Percentiles rank a stretch among this genome's conserved stretches.
These are phyloP conservation scores for Tragelaphus buxtoni DNA, from an alignment of 2,113 vertebrate genomes.

Conservation along the genomic window DNA sequence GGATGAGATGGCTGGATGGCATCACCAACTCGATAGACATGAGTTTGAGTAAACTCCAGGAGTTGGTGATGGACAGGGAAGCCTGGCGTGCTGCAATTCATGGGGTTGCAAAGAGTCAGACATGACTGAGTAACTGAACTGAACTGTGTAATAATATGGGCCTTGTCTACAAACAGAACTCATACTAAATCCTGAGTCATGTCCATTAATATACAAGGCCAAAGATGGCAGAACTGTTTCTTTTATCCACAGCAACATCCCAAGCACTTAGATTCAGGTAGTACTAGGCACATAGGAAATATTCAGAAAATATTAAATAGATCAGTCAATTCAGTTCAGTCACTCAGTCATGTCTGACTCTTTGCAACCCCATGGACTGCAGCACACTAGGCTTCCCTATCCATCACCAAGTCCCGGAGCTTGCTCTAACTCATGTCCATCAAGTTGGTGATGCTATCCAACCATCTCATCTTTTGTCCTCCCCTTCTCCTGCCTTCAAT, in stretches of 20 bases:
- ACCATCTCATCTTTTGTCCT: neutral
- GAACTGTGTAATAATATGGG: no score
- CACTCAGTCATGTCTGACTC: rapidly evolving
- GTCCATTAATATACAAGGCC: neutral
- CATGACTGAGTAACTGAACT: no score
- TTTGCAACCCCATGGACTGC: neutral
- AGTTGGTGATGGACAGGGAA: no score
- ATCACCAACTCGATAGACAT: no score
- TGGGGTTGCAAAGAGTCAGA: no score
- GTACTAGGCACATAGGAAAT: neutral
- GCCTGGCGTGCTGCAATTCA: no score
- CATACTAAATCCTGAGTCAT: neutral
- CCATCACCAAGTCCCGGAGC: neutral
- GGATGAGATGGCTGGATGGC: no score
- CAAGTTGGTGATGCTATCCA: neutral
- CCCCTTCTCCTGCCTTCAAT: neutral
- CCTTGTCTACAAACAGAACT: neutral
- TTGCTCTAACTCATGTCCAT: neutral
- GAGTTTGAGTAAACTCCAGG: no score
- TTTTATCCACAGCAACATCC: neutral
- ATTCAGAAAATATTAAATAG: neutral
- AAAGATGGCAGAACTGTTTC: neutral
- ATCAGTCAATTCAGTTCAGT: neutral
- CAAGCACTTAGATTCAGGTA: neutral
- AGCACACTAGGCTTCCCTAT: neutral